Evolutionary conservation across 35 echinoderm and acorn worm species (phyloP).

Genomic region (Strongylocentrotus purpuratus): DNA sequence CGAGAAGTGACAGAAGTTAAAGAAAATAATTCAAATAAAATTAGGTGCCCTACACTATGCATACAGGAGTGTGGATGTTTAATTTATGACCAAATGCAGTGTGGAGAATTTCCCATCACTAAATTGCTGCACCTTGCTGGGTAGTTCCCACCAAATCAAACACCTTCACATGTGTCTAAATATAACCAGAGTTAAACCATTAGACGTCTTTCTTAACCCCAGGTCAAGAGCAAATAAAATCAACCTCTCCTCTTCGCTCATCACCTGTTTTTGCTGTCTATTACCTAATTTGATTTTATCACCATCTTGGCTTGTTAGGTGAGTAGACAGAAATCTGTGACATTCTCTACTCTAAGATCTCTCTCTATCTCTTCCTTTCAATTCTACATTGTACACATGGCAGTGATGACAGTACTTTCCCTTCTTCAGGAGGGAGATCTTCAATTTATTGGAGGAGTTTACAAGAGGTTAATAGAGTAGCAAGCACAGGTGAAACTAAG

Average conservation of each 20-base stretch:
- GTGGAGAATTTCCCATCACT: no score
- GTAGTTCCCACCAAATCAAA: neutral
- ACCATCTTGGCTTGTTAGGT: neutral
- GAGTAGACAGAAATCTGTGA: neutral
- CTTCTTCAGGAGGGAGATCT: neutral
- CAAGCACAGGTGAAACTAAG: neutral
- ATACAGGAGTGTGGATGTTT: no score
- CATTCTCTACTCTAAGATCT: neutral
- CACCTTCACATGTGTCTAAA: neutral
- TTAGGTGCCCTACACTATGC: no score
- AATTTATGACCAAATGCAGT: no score
- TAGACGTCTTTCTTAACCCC: neutral
- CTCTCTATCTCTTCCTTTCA: neutral
- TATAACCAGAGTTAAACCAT: neutral
- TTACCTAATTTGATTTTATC: conserved; percentile 19
- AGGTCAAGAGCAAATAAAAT: neutral
- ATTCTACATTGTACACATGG: neutral
- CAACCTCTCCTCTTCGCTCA: neutral
- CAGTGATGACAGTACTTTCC: neutral
- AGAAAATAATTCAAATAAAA: no score
- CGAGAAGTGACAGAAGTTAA: no score
- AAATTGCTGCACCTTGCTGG: neutral
- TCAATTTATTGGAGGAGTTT: neutral
- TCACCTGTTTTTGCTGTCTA: conserved; percentile 10
- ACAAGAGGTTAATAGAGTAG: neutral